Evolutionary conservation across 1,140 invertebrate species (phyloP), one percentile per base, ranked within the genome.

Genomic region (Halictus rubicundus): DNA sequence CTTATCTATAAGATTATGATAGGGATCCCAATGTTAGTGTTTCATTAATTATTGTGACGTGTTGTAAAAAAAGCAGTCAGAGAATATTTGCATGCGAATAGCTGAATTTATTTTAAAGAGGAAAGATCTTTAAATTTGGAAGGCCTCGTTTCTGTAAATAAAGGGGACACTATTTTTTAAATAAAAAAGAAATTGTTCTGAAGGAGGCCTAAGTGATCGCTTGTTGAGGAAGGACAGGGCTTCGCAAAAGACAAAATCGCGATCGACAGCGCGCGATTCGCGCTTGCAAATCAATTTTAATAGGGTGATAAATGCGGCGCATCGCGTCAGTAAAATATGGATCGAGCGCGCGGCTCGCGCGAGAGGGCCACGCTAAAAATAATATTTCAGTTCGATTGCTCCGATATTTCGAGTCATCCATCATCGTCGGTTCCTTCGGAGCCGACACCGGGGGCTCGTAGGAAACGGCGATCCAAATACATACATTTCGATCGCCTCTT

Each of bases 321-420:
- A 78, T 78, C 76, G 78, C 59, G 46, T 3, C 12, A 49, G 76
- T 84, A 80, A 79, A 72, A 84, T 84, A 80, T 84, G 68, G 78
- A 84, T 85, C 81, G 61, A 52, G 49, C 60, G 69, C 70, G 61
- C 42, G 77, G 84, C 49, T 32, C 77, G 84, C 54, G 52, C 69
- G 81, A 82, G 77, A 73, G 74, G 60, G 76, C 77, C 78, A 73
- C 83, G 77, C 74, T 86, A 84, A 87, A 85, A 86, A 87, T 86
- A 87, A 87, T 87, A 87, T 87, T 86, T 86, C 85, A 84, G 85
- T 87, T 87, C 85, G 82, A 87, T 87, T 86, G 85, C 74, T 63
- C 85, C 65, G 84, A 87, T 86, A 84, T 86, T 86, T 86, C 76
- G 68, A 77, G 78, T 86, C 85, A 87, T 87, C 85, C 82, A 87